phyloP scores from a whole-genome alignment of 1,140 invertebrate species.

The Leptinotarsa undecemlineata region DNA sequence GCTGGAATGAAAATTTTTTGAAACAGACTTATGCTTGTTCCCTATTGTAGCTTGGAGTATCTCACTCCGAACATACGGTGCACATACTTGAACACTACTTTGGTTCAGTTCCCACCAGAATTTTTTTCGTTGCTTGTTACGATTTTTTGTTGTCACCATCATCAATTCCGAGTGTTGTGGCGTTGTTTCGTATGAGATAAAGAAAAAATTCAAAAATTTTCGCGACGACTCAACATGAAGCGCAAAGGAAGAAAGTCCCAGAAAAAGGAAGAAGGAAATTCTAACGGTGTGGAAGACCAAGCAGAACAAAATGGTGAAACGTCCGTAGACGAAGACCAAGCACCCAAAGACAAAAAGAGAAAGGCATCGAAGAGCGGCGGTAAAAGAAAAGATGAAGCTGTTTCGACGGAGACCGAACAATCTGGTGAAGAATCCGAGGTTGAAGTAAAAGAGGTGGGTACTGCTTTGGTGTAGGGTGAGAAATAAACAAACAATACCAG shows the following conservation, averaged over 20 bases:
- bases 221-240: conserved; percentile 25
- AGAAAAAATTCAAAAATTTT: not conserved
- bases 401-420: conserved; percentile 6
- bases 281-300: conserved; percentile 26
- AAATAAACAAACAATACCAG: not conserved
- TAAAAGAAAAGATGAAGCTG: conserved; percentile 27
- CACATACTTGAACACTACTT: too few relatives aligned
- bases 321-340: conserved; percentile 16
- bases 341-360: conserved; percentile 29
- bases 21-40: too few relatives aligned
- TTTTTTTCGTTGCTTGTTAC: too few relatives aligned
- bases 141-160: too few relatives aligned
- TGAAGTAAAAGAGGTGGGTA: conserved; percentile 15
- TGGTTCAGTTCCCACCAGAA: too few relatives aligned
- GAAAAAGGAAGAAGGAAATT: conserved; percentile 24
- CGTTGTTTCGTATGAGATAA: not conserved
- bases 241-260: conserved; percentile 26
- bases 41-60: too few relatives aligned
- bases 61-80: too few relatives aligned
- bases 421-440: conserved; percentile 18
- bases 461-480: too few relatives aligned
- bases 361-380: conserved; percentile 25
- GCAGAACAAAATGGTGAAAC: conserved; percentile 31
- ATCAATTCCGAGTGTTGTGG: not conserved
- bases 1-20: too few relatives aligned